A percentile compares a stretch with the other conserved stretches of the same genome.
Conservation (phyloP, 2,888 invertebrate genomes). For the Drosophila kanekoi region DNA sequence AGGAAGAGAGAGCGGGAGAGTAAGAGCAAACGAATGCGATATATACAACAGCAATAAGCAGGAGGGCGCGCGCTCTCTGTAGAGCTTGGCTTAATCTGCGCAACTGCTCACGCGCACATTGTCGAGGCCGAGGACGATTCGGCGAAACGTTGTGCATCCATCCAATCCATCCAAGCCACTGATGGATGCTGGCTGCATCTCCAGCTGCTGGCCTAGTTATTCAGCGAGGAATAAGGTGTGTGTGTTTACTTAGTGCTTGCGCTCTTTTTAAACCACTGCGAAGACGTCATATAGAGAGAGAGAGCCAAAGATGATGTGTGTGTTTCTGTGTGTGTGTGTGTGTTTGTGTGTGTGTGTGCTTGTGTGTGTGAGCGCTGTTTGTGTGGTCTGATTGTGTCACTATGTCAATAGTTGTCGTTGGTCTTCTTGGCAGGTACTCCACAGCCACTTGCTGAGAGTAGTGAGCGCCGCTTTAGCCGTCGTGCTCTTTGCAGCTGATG, state of each 20-base stretch:
- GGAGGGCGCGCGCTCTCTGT: conserved; percentile 11
- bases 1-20: neutral
- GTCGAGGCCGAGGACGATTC: conserved; percentile 6
- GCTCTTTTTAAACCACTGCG: conserved; percentile 42
- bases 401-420: conserved; percentile 74
- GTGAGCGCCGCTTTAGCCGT: conserved; percentile 24
- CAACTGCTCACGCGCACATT: conserved; percentile 42
- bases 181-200: conserved; percentile 22
- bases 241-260: conserved; percentile 67
- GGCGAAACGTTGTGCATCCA: conserved; percentile 31
- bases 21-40: neutral
- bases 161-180: conserved; percentile 27
- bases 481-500: conserved; percentile 49
- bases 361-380: conserved; percentile 42
- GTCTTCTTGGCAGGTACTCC: conserved; percentile 67
- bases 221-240: conserved; percentile 69
- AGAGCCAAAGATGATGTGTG: conserved; percentile 17
- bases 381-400: conserved; percentile 72
- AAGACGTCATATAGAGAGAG: conserved; percentile 28
- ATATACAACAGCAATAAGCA: conserved; percentile 4
- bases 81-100: conserved; percentile 38
- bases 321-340: conserved; percentile 4
- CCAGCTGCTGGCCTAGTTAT: conserved; percentile 55
- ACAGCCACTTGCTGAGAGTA: conserved; percentile 60
- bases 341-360: conserved; percentile 3